Percentiles rank a stretch among this genome's conserved stretches.
These are phyloP conservation scores for Cervus canadensis DNA, from an alignment of 2,113 vertebrate species.

Conservation along the genomic window DNA sequence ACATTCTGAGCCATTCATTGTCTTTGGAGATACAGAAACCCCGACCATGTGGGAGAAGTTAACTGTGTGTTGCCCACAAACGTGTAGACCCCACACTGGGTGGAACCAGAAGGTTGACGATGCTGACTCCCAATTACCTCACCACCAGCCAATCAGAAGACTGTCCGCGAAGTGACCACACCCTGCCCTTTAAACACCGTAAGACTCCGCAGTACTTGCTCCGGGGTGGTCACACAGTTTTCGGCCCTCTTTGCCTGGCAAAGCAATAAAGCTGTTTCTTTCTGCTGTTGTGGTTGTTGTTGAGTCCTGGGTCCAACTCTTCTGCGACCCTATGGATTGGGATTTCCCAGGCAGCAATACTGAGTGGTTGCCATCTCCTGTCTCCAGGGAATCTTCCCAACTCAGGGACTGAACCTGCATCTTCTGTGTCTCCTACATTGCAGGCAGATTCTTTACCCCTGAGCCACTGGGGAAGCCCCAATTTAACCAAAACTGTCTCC, in stretches of 20 bases:
- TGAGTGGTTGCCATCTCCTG: not conserved
- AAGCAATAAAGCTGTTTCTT: not conserved
- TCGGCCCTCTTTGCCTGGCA: not conserved
- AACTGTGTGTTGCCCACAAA: not conserved
- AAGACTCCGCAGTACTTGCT: not conserved
- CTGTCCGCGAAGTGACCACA: not conserved
- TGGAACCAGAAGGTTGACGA: not conserved
- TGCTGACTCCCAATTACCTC: not conserved
- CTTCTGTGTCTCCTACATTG: not conserved
- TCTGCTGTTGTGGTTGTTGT: not conserved
- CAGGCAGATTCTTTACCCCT: not conserved
- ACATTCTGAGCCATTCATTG: not conserved
- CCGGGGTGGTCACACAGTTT: too few species aligned
- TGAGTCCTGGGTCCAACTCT: not conserved
- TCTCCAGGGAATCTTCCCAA: not conserved
- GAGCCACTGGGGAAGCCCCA: not conserved
- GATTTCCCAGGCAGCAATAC: not conserved
- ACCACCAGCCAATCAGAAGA: not conserved
- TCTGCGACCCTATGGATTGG: not conserved
- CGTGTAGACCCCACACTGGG: not conserved
- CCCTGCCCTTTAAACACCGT: not conserved
- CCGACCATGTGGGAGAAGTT: not conserved
- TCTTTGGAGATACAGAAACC: not conserved
- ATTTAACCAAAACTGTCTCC: not conserved
- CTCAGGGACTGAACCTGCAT: accelerated